Conservation (phyloP, 2,888 invertebrate genomes). For the Meta bourneti region DNA sequence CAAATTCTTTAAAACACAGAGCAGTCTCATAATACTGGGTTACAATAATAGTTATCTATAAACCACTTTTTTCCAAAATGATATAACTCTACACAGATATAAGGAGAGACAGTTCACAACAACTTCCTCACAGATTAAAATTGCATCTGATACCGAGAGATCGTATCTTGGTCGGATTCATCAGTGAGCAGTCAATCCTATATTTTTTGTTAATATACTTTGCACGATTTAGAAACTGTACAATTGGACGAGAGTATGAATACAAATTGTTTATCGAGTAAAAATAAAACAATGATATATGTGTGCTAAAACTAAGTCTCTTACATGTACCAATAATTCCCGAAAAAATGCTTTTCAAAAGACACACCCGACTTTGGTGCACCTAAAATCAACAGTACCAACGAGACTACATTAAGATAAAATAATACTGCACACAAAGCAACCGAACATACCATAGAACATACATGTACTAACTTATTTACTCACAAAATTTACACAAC, state of each 20-base stretch:
- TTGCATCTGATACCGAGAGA: slow-evolving; percentile 72
- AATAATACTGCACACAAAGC: slow-evolving; percentile 77
- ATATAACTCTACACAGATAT: slow-evolving; percentile 71
- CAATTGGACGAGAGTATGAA: slow-evolving; percentile 76
- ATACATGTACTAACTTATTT: slow-evolving; percentile 73
- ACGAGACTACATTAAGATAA: slow-evolving; percentile 76
- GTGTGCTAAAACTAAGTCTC: slow-evolving; percentile 76
- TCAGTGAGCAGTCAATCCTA: slow-evolving; percentile 75
- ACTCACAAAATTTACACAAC: slow-evolving; percentile 74
- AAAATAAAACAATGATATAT: slow-evolving; percentile 76
- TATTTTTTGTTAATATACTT: slow-evolving; percentile 74
- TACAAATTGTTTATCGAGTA: slow-evolving; percentile 75
- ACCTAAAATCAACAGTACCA: slow-evolving; percentile 73
- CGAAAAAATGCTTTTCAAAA: slow-evolving; percentile 62
- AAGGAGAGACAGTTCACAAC: slow-evolving; percentile 74
- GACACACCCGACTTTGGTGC: slow-evolving; percentile 65
- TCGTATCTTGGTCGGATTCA: slow-evolving; percentile 75
- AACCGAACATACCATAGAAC: slow-evolving; percentile 77
- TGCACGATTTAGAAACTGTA: slow-evolving; percentile 77
- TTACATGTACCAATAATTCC: slow-evolving; percentile 72
- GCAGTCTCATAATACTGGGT: slow-evolving; percentile 77
- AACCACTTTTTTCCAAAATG: slow-evolving; percentile 71
- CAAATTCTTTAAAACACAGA: slow-evolving; percentile 73
- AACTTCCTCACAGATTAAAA: slow-evolving; percentile 72
- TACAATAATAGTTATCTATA: slow-evolving; percentile 73